Base-by-base conservation (phyloP, 2,888 invertebrate species). In the Erebia palarica region DNA sequence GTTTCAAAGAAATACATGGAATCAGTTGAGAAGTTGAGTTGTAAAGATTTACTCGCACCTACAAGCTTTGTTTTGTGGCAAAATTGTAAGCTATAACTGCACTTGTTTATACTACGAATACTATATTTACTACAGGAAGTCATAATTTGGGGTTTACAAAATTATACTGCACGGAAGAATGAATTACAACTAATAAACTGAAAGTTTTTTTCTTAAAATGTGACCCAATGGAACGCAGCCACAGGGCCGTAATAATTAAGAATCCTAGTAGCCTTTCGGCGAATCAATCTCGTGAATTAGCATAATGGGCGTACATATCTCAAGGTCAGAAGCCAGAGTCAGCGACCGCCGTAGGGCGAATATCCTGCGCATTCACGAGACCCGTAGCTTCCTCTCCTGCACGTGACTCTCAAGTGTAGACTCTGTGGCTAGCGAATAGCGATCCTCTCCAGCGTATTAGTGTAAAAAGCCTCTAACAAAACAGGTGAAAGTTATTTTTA, bases 261-360 rank as follows among this genome's bases (percentile, higher is more conserved):
- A 65, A 58, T 64, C 51, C 57, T 59, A 65, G 80, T 78, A 80
- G 78, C 75, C 78, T 81, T 84, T 83, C 82, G 79, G 74, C 76
- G 79, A 81, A 82, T 79, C 78, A 75, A 77, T 78, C 73, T 71
- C 13, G 36, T 49, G 9, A 42, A 78, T 80, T 77, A 79, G 76
- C 83, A 80, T 82, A 81, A 77, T 76, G 76, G 69, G 71, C 68
- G 71, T 70, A 71, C 69, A 55, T 70, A 77, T 77, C 78, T 82
- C 82, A 84, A 84, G 83, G 84, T 84, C 76, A 79, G 69, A 66
- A n/a, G 64, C 65, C 27, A 70, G 75, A 75, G 81, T 79, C 79
- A 78, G 70, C 75, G 81, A 77, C 80, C 80, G 76, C 65, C 73
- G 69, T 76, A 83, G 80, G 80, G 80, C 80, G 78, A 78, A 78